phyloP scores from a whole-genome alignment of 2,113 vertebrate species.

The Pangasianodon hypophthalmus region DNA sequence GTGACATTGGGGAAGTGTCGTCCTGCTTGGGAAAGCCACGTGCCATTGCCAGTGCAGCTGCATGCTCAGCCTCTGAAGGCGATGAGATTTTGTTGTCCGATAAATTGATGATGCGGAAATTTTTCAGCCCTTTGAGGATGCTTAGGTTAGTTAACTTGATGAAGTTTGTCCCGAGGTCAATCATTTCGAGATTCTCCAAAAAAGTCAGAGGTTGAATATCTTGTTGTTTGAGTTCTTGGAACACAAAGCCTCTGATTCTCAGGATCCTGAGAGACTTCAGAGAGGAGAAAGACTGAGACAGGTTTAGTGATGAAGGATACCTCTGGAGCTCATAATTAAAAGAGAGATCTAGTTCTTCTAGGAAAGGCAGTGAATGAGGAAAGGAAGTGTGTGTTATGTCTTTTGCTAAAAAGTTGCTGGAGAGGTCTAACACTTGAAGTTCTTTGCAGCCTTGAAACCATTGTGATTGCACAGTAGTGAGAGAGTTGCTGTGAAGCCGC shows the following conservation, averaged over 20 bases:
- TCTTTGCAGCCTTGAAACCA: conserved; percentile 81
- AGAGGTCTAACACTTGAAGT: conserved; percentile 86
- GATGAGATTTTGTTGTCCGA: conserved; percentile 94
- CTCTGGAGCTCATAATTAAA: conserved; percentile 87
- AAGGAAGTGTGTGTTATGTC: conserved; percentile 80
- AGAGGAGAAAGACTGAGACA: conserved; percentile 75
- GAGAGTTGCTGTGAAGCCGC: conserved; percentile 89
- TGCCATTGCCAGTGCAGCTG: conserved; percentile 32
- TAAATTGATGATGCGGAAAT: conserved; percentile 82
- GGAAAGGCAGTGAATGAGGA: conserved; percentile 74
- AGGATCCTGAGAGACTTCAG: conserved; percentile 80
- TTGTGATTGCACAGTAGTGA: conserved; percentile 65
- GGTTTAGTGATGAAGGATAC: conserved; percentile 77
- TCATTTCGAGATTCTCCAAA: conserved; percentile 79
- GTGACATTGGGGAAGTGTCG: conserved; percentile 63
- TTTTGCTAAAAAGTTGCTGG: conserved; percentile 84
- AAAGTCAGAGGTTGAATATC: conserved; percentile 73
- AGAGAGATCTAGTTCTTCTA: conserved; percentile 86
- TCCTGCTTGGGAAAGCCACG: conserved; percentile 35
- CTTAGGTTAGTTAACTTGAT: conserved; percentile 85
- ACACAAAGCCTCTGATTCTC: conserved; percentile 84
- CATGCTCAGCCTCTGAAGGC: conserved; percentile 68
- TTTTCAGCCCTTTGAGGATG: conserved; percentile 76
- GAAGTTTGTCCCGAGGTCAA: conserved; percentile 94
- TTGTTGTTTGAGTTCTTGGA: conserved; percentile 76